Evolutionary conservation across 2,888 invertebrate species (phyloP), one percentile per base, ranked within the genome.

Genomic region (Choristoneura rosaceana): DNA sequence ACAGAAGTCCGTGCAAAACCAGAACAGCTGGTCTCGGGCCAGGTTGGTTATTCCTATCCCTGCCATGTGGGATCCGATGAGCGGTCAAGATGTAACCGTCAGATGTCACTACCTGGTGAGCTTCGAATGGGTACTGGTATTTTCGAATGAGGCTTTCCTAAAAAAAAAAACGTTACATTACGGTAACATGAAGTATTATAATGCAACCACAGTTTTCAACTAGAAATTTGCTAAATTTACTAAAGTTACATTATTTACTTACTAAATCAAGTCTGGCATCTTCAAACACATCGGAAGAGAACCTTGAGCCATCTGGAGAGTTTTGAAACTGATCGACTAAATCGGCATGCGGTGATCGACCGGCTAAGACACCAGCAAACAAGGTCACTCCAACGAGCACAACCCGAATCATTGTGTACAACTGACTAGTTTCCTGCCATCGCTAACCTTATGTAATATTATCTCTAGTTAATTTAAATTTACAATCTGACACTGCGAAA

Each of bases 201-300:
- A 25, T 38, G 38, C 38, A 38, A 38, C 7, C 5, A 4, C 34
- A 34, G 34, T 34, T 34, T 3, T 38, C 38, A 38, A 38, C 5
- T 38, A 5, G 38, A 7, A 38, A 38, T 38, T 38, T 38, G 5
- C 7, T 38, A 38, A 0, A 0, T 38, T 38, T 0, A 17, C 15
- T 1, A 17, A 0, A 52, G 7, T 45, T 10, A 25, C 0, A 63
- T 25, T 34, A 2, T 38, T 15, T 4, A 84, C 89, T 85, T 70
- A 90, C 90, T 80, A 81, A 86, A 79, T 90, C 89, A 15, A 90
- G 80, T 9, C 75, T 68, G 10, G 85, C 82, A 78, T 90, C 90
- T 77, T 88, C 87, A n/a, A 81, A 74, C 15, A 88, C 63, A 70
- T 84, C 73, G 14, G 69, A 75, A 5, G 90, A 85, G 64, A 74